phyloP scores from a whole-genome alignment of 1,140 invertebrate genomes.

The Holotrichia oblita region DNA sequence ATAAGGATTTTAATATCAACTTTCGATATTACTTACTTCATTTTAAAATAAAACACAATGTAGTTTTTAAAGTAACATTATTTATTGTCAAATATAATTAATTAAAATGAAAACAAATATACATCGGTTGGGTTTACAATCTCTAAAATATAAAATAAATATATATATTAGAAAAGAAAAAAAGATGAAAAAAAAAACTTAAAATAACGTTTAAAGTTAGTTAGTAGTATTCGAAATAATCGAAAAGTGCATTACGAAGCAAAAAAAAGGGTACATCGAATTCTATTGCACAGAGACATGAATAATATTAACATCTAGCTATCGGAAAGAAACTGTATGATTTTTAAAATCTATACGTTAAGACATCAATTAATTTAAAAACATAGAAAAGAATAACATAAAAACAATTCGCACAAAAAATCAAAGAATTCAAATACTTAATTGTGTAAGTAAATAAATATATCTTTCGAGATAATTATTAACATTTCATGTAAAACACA shows the following conservation, averaged over 20 bases:
- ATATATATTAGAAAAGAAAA: not conserved
- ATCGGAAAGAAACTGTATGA: too few species aligned
- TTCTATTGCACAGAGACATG: not conserved
- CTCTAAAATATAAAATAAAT: slow-evolving; percentile 33
- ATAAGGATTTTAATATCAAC: too few species aligned
- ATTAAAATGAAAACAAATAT: slow-evolving; percentile 29
- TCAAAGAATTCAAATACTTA: not conserved
- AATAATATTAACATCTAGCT: too few species aligned
- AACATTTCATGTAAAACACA: too few species aligned
- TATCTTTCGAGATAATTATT: too few species aligned
- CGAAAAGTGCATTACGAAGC: not conserved
- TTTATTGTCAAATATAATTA: slow-evolving; percentile 30
- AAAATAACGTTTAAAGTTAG: slow-evolving; percentile 9
- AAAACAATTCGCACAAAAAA: not conserved
- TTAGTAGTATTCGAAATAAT: not conserved
- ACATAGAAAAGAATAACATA: not conserved
- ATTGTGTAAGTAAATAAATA: too few species aligned
- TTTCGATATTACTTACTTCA: too few species aligned
- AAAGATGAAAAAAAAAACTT: too few species aligned
- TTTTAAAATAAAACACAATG: not conserved
- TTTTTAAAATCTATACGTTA: not conserved
- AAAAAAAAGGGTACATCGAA: not conserved
- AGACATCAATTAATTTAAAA: not conserved
- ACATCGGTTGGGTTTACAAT: not conserved
- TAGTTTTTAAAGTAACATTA: slow-evolving; percentile 28